Conservation (phyloP, 2,797 vertebrate genomes). For the Onychomys arenicola region DNA sequence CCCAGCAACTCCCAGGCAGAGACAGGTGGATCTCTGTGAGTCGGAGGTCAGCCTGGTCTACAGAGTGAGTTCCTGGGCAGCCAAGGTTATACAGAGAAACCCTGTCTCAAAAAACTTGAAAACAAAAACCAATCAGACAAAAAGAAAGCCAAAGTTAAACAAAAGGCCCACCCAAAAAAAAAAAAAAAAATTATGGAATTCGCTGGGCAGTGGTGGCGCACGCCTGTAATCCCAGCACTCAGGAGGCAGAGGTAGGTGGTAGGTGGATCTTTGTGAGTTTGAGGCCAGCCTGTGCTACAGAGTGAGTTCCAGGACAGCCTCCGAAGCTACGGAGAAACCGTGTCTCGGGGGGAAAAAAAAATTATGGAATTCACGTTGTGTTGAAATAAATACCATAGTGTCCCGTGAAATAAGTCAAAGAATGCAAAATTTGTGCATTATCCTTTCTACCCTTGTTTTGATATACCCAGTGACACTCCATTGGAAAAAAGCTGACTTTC, state of each 20-base stretch:
- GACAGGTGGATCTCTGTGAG: not conserved
- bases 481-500: no score
- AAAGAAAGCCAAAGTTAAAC: not conserved
- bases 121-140: not conserved
- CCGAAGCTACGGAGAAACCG: no score
- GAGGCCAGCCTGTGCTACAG: no score
- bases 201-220: no score
- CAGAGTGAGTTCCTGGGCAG: not conserved
- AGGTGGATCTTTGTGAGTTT: no score
- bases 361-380: not conserved
- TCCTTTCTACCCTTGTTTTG: conserved; percentile 5
- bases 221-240: no score
- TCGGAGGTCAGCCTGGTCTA: not conserved
- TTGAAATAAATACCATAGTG: not conserved
- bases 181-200: not conserved
- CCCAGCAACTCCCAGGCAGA: not conserved
- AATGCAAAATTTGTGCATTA: not conserved
- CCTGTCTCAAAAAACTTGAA: not conserved
- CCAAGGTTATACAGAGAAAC: not conserved
- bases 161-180: not conserved
- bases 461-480: no score
- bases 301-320: no score
- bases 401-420: not conserved
- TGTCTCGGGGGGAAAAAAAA: no score
- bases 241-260: no score